Percentiles rank a stretch among this genome's conserved stretches.
Conservation (phyloP, 2,888 invertebrate genomes). For the Tachystola acroxantha region DNA sequence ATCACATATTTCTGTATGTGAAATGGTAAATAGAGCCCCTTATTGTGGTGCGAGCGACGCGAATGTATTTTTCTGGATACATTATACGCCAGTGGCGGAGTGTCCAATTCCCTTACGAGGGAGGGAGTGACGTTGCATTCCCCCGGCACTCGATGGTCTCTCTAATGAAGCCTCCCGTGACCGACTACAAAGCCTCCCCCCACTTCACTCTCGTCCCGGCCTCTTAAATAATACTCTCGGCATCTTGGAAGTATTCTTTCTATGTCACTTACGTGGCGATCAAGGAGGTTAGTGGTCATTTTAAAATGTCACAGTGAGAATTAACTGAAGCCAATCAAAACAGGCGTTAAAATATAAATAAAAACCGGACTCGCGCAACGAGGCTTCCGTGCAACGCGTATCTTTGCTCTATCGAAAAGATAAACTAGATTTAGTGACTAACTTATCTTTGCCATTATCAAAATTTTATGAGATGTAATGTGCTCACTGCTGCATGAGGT, state of each 20-base stretch:
- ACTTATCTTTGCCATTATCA: too few species aligned
- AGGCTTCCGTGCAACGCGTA: too few species aligned
- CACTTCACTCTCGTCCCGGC: conserved; percentile 25
- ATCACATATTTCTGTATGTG: too few species aligned
- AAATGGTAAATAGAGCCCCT: neutral
- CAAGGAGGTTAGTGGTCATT: conserved; percentile 4
- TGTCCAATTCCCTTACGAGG: conserved; percentile 18
- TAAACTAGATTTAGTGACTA: too few species aligned
- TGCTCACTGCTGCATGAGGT: too few species aligned
- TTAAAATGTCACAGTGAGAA: too few species aligned
- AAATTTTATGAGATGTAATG: too few species aligned
- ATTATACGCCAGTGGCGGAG: conserved; percentile 14
- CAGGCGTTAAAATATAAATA: too few species aligned
- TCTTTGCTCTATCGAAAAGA: too few species aligned
- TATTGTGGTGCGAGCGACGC: neutral
- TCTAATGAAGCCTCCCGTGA: conserved; percentile 63
- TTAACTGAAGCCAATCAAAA: too few species aligned
- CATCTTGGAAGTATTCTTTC: conserved; percentile 13
- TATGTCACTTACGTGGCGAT: conserved; percentile 1
- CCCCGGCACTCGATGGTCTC: conserved; percentile 36
- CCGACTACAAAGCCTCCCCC: conserved; percentile 34
- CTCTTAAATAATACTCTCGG: conserved; percentile 28
- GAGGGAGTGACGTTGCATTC: conserved; percentile 46
- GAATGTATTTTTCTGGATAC: conserved; percentile 14
- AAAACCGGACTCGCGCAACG: too few species aligned